Evolutionary conservation across 1,140 invertebrate genomes (phyloP), one percentile per base, ranked within the genome.

Genomic region (Lucilia sericata): DNA sequence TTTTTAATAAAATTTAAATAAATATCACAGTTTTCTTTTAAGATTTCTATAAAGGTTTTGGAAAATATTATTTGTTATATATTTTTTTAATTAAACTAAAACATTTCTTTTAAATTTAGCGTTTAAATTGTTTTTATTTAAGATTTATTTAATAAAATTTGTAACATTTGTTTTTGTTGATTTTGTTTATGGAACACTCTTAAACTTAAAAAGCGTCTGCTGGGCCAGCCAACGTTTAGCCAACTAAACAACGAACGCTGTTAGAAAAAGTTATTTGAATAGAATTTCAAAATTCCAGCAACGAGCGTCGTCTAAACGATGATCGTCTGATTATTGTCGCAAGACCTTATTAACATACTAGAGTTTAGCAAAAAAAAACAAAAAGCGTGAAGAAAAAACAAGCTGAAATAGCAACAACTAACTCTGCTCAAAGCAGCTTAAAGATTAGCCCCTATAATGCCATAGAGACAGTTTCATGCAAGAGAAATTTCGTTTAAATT

Each of bases 211-310:
- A 70, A 70, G 65, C 65, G 65, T 21, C 65, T 70, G 65, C 19
- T 70, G 65, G 65, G 65, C 65, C 65, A 21, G 65, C 19, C 65
- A 70, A 70, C 65, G n/a, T 70, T 70, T 70, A 70, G 65, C n/a
- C 65, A 70, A 70, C 65, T 70, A 25, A 55, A 55, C 51, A 55
- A 70, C 21, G 19, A 21, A 3, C 10, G 9, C 25, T 25, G 10
- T 12, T 21, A 30, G 65, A 70, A 70, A 42, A 42, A 70, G 5
- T 19, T 19, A 70, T 70, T 70, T 70, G 65, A 70, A 70, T 70
- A 70, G 65, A 70, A 70, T 70, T 55, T 55, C 51, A 55, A 70
- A 70, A 70, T 70, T 70, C 55, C 13, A 60, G 13, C 55, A 17
- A 60, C 55, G 42, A 42, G 10, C n/a, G 19, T 30, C 25, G 25